Conservation (phyloP, 1,140 invertebrate species). For the Drosophila fuyamai region DNA sequence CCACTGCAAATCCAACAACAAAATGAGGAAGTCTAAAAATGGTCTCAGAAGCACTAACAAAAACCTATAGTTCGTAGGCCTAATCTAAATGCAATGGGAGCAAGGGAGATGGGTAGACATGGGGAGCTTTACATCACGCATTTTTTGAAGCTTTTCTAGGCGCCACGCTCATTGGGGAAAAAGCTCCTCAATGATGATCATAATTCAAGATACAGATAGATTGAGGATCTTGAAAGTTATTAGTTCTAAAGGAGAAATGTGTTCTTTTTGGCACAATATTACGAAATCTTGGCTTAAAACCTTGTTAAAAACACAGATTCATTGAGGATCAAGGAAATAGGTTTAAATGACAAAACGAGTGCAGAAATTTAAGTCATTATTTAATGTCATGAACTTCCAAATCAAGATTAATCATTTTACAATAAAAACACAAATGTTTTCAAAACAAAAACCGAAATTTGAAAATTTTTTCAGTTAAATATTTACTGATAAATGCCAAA, state of each 20-base stretch:
- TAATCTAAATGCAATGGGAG: slow-evolving; percentile 21
- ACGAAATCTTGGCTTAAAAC: background rate
- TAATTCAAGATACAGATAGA: slow-evolving; percentile 9
- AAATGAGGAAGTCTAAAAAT: slow-evolving; percentile 73
- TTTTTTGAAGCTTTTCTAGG: slow-evolving; percentile 29
- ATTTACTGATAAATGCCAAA: no score
- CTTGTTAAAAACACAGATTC: background rate
- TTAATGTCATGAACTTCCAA: no score
- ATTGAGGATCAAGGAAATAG: background rate
- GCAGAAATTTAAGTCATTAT: no score
- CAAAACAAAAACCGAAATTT: no score
- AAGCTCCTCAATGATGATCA: slow-evolving; percentile 40
- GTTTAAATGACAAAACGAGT: no score
- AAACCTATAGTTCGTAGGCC: slow-evolving; percentile 22
- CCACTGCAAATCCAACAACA: slow-evolving; percentile 71
- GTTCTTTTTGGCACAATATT: background rate
- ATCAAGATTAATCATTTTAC: no score
- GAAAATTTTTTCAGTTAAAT: no score
- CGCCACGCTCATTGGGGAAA: slow-evolving; percentile 17
- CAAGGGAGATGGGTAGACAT: slow-evolving; percentile 17
- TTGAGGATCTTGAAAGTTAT: background rate
- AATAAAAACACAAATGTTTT: no score
- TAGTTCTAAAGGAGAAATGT: background rate
- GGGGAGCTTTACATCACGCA: slow-evolving; percentile 35
- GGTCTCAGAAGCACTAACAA: slow-evolving; percentile 40